Evolutionary conservation across 2,113 vertebrate genomes (phyloP).

Genomic region (Tupaia tana): DNA sequence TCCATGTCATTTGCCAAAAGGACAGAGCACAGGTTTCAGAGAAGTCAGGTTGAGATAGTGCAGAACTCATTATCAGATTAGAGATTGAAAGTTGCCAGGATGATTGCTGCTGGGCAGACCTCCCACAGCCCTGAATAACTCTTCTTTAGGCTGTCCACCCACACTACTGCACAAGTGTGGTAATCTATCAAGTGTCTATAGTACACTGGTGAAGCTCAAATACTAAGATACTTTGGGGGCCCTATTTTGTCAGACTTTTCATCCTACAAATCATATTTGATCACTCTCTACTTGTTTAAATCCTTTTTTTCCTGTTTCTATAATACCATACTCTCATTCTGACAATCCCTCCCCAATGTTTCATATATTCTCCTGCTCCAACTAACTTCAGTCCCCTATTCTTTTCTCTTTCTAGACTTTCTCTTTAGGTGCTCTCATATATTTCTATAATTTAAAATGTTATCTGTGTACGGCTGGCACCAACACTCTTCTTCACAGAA

Average conservation of each 20-base stretch:
- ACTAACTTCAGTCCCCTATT: neutral
- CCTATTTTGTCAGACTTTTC: constrained; percentile 56
- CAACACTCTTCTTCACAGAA: neutral
- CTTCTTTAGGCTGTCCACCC: constrained; percentile 63
- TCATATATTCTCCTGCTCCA: neutral
- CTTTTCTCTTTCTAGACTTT: neutral
- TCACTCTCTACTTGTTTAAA: constrained; percentile 38
- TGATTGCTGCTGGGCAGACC: constrained; percentile 50
- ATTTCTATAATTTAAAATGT: neutral
- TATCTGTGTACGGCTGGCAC: neutral
- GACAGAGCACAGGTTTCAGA: constrained; percentile 61
- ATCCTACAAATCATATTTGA: constrained; percentile 52
- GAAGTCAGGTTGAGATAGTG: constrained; percentile 54
- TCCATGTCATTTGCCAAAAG: constrained; percentile 67
- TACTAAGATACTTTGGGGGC: constrained; percentile 38
- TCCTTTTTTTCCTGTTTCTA: neutral
- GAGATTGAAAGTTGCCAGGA: constrained; percentile 58
- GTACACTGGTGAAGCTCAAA: neutral
- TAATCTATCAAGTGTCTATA: constrained; percentile 55
- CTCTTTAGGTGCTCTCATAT: neutral
- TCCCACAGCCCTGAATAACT: constrained; percentile 58
- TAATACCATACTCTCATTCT: neutral
- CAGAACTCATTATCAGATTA: constrained; percentile 67
- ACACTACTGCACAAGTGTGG: neutral
- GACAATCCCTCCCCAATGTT: neutral